Evolutionary conservation across 2,797 vertebrate genomes (phyloP).

Genomic region (Onychomys torridus): DNA sequence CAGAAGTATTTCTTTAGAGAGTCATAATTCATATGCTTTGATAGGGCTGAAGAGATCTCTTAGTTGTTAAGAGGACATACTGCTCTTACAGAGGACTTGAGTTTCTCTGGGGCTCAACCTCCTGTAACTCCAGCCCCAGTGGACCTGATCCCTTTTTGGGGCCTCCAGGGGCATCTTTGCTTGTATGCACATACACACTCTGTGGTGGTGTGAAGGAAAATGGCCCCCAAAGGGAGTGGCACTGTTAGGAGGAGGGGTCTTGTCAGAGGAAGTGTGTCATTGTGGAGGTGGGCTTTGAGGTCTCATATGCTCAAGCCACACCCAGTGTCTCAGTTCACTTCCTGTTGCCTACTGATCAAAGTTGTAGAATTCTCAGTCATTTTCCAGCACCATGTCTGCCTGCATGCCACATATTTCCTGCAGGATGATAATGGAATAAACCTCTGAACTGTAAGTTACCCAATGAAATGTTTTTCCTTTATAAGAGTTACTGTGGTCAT

Average conservation of each 20-base stretch:
- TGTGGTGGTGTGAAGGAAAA: neutral
- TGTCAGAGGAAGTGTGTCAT: neutral
- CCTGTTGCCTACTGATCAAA: neutral
- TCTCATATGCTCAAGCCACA: neutral
- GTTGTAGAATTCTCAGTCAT: neutral
- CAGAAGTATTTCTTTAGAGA: neutral
- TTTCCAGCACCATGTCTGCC: neutral
- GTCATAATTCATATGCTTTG: neutral
- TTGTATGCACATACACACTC: neutral
- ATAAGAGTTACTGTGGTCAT: no score
- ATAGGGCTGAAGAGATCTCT: neutral
- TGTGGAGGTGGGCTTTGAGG: neutral
- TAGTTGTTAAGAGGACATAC: neutral
- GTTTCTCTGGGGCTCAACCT: neutral
- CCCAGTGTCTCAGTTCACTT: neutral
- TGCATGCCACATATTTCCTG: neutral
- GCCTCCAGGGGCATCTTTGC: neutral
- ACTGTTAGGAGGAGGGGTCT: neutral
- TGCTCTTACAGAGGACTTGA: neutral
- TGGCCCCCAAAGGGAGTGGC: neutral
- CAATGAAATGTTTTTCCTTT: neutral
- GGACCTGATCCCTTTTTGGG: neutral
- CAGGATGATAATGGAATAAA: neutral
- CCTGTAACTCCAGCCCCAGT: neutral
- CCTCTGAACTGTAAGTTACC: neutral